Evolutionary conservation across 1,140 invertebrate genomes (phyloP).

Genomic region (Drosophila burlai): DNA sequence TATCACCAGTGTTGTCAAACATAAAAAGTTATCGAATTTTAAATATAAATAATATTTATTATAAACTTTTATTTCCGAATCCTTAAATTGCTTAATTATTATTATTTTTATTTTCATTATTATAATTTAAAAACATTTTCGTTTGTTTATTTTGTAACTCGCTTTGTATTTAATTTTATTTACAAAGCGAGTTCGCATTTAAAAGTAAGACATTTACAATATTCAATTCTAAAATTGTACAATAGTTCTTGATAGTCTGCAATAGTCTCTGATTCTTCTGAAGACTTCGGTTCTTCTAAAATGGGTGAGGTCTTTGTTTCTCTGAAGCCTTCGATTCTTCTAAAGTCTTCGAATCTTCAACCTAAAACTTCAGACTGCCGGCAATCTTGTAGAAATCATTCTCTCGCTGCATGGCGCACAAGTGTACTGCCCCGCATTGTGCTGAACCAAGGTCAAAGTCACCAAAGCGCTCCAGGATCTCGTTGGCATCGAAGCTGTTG

Average conservation of each 20-base stretch:
- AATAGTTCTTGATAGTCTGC: neutral
- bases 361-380: constrained; percentile 62
- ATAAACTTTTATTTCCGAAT: neutral
- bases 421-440: constrained; percentile 74
- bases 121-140: too few species aligned
- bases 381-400: constrained; percentile 83
- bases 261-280: neutral
- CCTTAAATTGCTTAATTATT: too few species aligned
- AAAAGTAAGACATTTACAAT: too few species aligned
- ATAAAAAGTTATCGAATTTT: neutral
- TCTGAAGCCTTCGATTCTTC: neutral
- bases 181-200: neutral
- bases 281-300: neutral
- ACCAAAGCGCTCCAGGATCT: constrained; percentile 88
- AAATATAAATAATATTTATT: neutral
- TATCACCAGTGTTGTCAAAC: neutral
- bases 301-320: neutral
- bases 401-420: constrained; percentile 77
- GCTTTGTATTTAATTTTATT: neutral
- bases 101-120: too few species aligned
- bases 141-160: too few species aligned
- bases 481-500: constrained; percentile 89
- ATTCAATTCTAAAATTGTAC: neutral
- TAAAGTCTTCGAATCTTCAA: neutral
- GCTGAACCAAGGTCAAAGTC: constrained; percentile 84